Percentiles rank a stretch among this genome's conserved stretches.
Conservation (phyloP, 2,888 invertebrate genomes). For the Scaptomyza caliginosa region DNA sequence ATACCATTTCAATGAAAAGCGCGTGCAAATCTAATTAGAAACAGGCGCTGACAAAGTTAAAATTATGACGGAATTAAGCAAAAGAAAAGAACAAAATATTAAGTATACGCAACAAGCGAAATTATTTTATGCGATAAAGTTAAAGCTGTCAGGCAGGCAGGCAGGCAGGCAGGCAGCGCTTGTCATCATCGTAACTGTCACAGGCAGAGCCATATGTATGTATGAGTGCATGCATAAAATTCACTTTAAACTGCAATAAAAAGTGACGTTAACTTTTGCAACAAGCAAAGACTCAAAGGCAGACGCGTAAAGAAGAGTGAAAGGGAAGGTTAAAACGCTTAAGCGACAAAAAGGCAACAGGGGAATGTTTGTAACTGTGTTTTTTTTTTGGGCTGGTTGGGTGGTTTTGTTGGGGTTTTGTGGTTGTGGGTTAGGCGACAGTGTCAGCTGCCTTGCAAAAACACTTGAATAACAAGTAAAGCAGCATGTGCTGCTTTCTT, state of each 20-base stretch:
- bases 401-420: neutral
- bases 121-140: slow-evolving; percentile 51
- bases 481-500: slow-evolving; percentile 16
- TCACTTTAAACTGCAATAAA: slow-evolving; percentile 72
- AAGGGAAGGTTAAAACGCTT: slow-evolving; percentile 29
- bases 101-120: neutral
- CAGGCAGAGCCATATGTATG: slow-evolving; percentile 1
- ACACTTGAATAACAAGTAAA: slow-evolving; percentile 36
- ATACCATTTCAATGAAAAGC: slow-evolving; percentile 64
- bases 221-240: slow-evolving; percentile 55
- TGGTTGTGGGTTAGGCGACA: slow-evolving; percentile 11
- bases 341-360: slow-evolving; percentile 38
- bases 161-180: slow-evolving; percentile 20
- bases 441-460: slow-evolving; percentile 35
- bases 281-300: neutral
- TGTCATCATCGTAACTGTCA: slow-evolving; percentile 54
- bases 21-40: slow-evolving; percentile 74
- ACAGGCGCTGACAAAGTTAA: slow-evolving; percentile 67
- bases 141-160: slow-evolving; percentile 32
- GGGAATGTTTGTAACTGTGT: slow-evolving; percentile 68
- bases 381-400: slow-evolving; percentile 17
- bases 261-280: slow-evolving; percentile 53
- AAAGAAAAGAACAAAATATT: slow-evolving; percentile 22
- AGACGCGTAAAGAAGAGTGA: neutral
- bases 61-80: slow-evolving; percentile 50